Conservation (phyloP, 1,140 invertebrate species). For the Gonatopus flavifemur region DNA sequence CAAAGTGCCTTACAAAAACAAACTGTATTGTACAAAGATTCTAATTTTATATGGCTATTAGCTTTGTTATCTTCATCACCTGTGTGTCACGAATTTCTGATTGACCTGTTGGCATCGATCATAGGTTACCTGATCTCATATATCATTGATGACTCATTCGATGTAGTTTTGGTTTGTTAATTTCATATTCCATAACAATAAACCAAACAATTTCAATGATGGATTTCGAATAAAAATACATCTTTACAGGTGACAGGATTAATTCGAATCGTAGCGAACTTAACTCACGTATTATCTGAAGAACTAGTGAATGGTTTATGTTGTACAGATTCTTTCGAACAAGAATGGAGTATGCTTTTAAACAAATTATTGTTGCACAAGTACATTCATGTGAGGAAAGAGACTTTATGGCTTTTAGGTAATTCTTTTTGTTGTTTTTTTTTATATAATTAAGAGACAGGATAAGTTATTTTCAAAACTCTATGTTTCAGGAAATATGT, state of each 20-base stretch:
- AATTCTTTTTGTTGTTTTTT: slow-evolving; percentile 10
- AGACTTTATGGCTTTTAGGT: slow-evolving; percentile 52
- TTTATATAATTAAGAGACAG: background rate
- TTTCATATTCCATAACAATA: background rate
- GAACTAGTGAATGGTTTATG: slow-evolving; percentile 34
- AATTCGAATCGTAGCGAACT: slow-evolving; percentile 45
- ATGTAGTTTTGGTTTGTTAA: slow-evolving; percentile 8
- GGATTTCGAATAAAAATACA: background rate
- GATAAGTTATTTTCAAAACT: slow-evolving; percentile 7
- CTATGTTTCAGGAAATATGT: slow-evolving; percentile 41
- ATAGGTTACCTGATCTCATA: slow-evolving; percentile 17
- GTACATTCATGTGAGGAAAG: slow-evolving; percentile 41
- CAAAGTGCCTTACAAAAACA: slow-evolving; percentile 18
- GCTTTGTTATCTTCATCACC: slow-evolving; percentile 43
- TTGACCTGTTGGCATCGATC: slow-evolving; percentile 13
- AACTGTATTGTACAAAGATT: slow-evolving; percentile 18
- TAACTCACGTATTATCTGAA: slow-evolving; percentile 30
- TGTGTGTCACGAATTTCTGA: slow-evolving; percentile 24
- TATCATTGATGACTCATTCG: background rate
- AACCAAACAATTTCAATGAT: slow-evolving; percentile 4
- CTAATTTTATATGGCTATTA: slow-evolving; percentile 40
- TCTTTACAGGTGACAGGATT: slow-evolving; percentile 35
- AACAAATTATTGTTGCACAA: slow-evolving; percentile 37
- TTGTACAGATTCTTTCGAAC: slow-evolving; percentile 30
- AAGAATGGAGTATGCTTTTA: slow-evolving; percentile 23